phyloP scores from a whole-genome alignment of 1,140 invertebrate species.

The Goniozus legneri region DNA sequence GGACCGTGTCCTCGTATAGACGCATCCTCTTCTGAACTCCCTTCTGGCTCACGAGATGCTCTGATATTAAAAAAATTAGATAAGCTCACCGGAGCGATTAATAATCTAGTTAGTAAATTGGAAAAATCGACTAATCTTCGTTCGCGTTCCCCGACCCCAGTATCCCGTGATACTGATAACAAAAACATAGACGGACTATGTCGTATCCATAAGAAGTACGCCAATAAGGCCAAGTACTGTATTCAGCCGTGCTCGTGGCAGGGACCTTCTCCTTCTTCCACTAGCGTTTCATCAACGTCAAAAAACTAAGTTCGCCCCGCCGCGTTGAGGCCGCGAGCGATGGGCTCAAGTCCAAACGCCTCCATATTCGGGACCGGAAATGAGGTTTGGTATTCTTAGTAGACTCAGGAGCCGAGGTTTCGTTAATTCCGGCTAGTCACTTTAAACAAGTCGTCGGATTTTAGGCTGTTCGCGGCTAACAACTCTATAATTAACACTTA shows the following conservation, averaged over 20 bases:
- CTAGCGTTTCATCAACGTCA: background rate
- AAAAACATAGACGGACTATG: background rate
- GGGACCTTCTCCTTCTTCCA: no score
- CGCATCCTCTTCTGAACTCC: background rate
- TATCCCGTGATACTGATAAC: background rate
- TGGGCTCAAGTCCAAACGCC: background rate
- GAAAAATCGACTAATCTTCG: background rate
- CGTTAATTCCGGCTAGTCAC: background rate
- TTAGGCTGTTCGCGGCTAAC: constrained; percentile 11
- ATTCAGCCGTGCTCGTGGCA: background rate
- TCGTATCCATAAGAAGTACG: constrained; percentile 3
- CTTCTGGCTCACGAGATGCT: background rate
- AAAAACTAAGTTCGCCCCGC: background rate
- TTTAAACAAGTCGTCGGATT: background rate
- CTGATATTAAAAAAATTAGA: background rate
- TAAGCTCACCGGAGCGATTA: background rate
- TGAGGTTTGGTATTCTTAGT: background rate
- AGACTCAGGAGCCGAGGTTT: constrained; percentile 2
- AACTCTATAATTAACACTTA: constrained; percentile 15
- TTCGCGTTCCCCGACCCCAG: background rate
- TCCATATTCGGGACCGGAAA: background rate
- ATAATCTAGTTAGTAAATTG: background rate
- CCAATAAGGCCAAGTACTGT: constrained; percentile 6
- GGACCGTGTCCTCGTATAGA: no score
- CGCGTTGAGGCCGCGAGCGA: background rate